Percentiles rank a stretch among this genome's conserved stretches.
phyloP scores from a whole-genome alignment of 2,888 invertebrate species.

The Germaria angustata region DNA sequence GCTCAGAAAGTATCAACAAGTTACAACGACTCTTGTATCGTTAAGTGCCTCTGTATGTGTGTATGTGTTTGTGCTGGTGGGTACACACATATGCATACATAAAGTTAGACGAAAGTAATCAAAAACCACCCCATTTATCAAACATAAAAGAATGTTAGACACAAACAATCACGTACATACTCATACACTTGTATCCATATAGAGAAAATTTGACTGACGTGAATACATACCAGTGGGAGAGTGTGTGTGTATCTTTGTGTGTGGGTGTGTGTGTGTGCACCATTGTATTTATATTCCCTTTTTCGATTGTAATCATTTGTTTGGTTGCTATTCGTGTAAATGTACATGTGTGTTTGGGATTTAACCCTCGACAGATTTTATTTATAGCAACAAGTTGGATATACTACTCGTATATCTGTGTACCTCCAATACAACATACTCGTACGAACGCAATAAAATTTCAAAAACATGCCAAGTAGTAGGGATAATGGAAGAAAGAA shows the following conservation, averaged over 20 bases:
- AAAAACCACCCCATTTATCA: conserved; percentile 20
- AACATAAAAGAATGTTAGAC: background rate
- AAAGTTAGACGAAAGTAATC: background rate
- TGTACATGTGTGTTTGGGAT: background rate
- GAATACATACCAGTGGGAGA: background rate
- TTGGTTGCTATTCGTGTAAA: background rate
- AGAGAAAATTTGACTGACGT: background rate
- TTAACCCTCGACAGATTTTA: conserved; percentile 22
- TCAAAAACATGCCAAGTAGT: background rate
- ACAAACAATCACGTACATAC: background rate
- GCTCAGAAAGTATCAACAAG: conserved; percentile 52
- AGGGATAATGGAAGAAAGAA: background rate
- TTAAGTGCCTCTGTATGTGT: background rate
- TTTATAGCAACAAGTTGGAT: conserved; percentile 59
- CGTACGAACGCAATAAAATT: background rate
- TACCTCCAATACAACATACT: background rate
- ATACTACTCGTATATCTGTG: background rate
- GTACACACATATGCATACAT: too few species aligned
- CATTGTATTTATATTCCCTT: background rate
- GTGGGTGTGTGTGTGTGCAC: background rate
- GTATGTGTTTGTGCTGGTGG: background rate
- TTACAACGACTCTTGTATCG: conserved; percentile 25
- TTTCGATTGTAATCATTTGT: conserved; percentile 26
- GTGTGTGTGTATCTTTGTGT: background rate
- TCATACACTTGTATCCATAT: background rate